phyloP scores from a whole-genome alignment of 1,140 invertebrate species.

The Apis cerana region DNA sequence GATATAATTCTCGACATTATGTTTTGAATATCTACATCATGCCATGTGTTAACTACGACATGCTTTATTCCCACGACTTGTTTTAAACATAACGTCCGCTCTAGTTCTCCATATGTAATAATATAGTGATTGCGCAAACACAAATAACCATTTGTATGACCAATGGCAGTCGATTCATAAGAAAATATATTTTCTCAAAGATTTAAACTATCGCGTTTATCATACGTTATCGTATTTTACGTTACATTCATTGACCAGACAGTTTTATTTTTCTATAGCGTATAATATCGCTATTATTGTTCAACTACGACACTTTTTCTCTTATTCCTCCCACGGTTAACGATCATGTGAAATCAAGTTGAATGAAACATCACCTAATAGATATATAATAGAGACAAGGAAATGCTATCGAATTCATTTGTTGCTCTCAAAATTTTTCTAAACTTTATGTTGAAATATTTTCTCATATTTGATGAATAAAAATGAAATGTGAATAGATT shows the following conservation, averaged over 20 bases:
- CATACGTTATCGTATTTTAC: not conserved
- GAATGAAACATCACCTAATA: not conserved
- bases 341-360: not conserved
- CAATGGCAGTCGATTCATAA: no score
- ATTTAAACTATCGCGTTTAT: not conserved
- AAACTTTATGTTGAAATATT: no score
- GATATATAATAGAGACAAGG: not conserved
- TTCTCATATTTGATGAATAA: no score
- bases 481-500: no score
- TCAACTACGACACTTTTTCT: not conserved
- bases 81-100: no score
- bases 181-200: not conserved
- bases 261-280: not conserved
- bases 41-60: no score
- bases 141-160: not conserved
- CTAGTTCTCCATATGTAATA: no score
- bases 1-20: no score
- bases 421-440: not conserved
- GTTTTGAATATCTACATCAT: no score
- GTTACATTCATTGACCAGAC: not conserved
- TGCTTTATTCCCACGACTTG: no score
- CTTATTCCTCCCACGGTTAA: not conserved
- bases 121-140: no score
- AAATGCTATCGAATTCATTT: not conserved
- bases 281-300: slow-evolving; percentile 6